phyloP scores from a whole-genome alignment of 2,797 vertebrate species.

The Myiothlypis coronata region DNA sequence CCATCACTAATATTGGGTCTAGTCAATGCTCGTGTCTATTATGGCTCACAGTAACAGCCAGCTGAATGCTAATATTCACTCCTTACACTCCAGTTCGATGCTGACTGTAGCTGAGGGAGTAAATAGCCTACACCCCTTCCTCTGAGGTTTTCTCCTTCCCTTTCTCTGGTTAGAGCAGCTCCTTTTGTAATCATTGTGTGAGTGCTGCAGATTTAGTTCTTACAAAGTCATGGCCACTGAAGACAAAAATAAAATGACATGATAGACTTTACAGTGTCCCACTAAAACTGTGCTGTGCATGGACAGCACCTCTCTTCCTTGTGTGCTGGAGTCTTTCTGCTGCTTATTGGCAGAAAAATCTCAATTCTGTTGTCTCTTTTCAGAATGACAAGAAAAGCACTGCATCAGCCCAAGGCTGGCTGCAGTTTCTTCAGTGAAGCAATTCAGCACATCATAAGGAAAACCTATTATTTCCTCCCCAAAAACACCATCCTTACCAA shows the following conservation, averaged over 20 bases:
- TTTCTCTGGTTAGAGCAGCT: background rate
- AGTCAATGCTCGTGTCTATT: conserved; percentile 71
- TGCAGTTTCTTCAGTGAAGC: background rate
- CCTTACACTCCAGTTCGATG: background rate
- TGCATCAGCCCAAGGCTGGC: background rate
- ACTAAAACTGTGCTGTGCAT: accelerated
- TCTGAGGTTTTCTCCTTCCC: background rate
- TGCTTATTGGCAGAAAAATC: background rate
- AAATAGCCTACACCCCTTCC: background rate
- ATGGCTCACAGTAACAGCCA: conserved; percentile 50
- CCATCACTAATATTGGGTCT: conserved; percentile 78
- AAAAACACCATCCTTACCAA: background rate
- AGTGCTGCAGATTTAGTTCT: background rate
- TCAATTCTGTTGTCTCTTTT: background rate
- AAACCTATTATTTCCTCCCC: background rate
- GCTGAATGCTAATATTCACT: conserved; percentile 42
- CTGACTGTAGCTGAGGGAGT: background rate
- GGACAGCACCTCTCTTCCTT: background rate
- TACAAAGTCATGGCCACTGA: background rate
- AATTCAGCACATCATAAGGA: background rate
- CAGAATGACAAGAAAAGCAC: background rate
- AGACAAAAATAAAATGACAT: background rate
- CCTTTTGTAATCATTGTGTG: background rate
- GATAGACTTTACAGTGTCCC: background rate
- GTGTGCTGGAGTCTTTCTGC: background rate